phyloP scores from a whole-genome alignment of 1,140 invertebrate genomes.

The Aphelenchoides avenae region DNA sequence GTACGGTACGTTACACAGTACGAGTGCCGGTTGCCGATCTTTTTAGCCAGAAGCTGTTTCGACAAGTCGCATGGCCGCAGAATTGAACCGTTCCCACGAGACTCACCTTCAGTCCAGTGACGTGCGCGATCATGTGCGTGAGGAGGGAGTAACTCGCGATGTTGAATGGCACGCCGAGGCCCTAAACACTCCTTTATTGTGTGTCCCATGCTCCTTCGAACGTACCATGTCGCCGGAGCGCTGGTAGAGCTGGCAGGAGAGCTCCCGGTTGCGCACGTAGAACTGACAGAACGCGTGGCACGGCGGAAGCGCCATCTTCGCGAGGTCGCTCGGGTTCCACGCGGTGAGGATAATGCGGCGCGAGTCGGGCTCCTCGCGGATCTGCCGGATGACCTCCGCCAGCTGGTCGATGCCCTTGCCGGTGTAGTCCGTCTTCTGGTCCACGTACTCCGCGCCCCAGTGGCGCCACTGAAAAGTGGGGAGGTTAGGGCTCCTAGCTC shows the following conservation, averaged over 20 bases:
- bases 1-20: neutral
- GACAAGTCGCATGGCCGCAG: neutral
- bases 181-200: conserved; percentile 63
- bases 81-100: conserved; percentile 43
- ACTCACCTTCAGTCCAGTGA: conserved; percentile 73
- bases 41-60: neutral
- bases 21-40: neutral
- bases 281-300: conserved; percentile 94
- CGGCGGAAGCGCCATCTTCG: conserved; percentile 89
- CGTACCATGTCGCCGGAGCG: conserved; percentile 85
- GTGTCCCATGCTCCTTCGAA: too few species aligned
- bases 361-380: conserved; percentile 78
- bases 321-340: conserved; percentile 87
- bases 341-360: conserved; percentile 86
- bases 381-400: conserved; percentile 73
- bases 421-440: conserved; percentile 72
- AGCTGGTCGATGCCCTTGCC: conserved; percentile 88
- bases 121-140: conserved; percentile 91
- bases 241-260: conserved; percentile 90
- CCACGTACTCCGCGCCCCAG: conserved; percentile 85
- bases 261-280: conserved; percentile 75
- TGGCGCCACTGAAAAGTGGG: conserved; percentile 77
- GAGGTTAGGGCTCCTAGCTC: too few species aligned
- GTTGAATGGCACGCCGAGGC: conserved; percentile 95
- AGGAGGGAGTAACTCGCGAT: conserved; percentile 93